Base-by-base conservation (phyloP, 37 sponge, comb jelly and placozoan species). In the Tethya wilhelma region DNA sequence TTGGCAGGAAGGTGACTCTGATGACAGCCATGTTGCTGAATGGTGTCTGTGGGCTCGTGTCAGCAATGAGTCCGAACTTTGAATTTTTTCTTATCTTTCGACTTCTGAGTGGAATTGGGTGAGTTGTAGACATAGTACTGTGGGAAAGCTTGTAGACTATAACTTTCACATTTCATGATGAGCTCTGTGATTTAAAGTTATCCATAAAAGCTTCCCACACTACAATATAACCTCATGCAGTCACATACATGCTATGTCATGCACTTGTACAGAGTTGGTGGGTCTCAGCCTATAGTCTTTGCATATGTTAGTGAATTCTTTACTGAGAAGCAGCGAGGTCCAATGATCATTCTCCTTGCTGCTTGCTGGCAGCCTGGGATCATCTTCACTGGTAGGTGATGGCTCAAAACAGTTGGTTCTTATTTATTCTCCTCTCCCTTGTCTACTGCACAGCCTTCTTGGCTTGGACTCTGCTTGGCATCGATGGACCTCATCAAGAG, bases 251-350 rank as follows among this genome's bases (percentile, higher is more conserved):
- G n/a, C n/a, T 53, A 20, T 33, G n/a, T n/a, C 38, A 1, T 20
- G 26, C 46, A 1, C 41, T 40, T 28, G 1, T 28, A 22, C 66
- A 86, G 87, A 23, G 87, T 79, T 3, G 87, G 87, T 45, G 87
- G 87, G 0, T 79, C 87, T 41, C 68, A 59, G 30, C 87, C 87
- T 22, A 40, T 79, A 41, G 77, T 79, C 39, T 73, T 79, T 58
- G 73, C 87, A 4, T 86, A 86, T 67, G 79, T 86, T 5, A 76
- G 78, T 46, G 87, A 86, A 46, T 86, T 79, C 74, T 67, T 79
- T 28, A 55, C 87, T 0, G 74, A 79, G 46, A 79, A 59, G 40
- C 59, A 64, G 31, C 71, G 65, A 40, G 87, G 87, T 7, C 66
- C 74, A 20, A 58, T 86, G 19, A 49, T 86, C 20, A 38, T 67